Evolutionary conservation across 2,888 invertebrate genomes (phyloP), one percentile per base, ranked within the genome.

Genomic region (Drosophila sordidula): DNA sequence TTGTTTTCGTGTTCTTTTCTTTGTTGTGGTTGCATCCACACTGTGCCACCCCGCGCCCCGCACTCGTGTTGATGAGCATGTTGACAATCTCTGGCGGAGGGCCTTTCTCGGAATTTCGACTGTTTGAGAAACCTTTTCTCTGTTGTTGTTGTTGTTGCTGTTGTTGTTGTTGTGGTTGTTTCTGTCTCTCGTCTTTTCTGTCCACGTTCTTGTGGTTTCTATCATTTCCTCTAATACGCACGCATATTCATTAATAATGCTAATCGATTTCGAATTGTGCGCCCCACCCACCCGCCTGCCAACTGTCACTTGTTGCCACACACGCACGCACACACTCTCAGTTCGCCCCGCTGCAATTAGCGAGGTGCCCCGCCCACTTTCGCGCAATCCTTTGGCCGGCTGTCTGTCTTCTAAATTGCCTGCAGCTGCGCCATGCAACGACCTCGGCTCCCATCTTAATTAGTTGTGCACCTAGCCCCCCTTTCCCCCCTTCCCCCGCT

Each of bases 231-330:
- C 16, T 50, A 42, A 59, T 59, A 26, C 52, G 58, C 39, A 26
- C 39, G 56, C 57, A 71, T 82, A 79, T 81, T 76, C 88, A 87
- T 87, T 88, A 88, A 87, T 87, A 87, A 87, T 81, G 83, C 78
- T 85, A 72, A 85, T 80, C 80, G 80, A 67, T 80, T 45, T 70
- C 55, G 58, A 47, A 69, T 65, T 14, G 45, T 57, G 47, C 3
- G 22, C 22, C 25, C 52, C 39, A 39, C 18, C 29, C 55, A 26
- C 22, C 9, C n/a, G 26, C 38, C 38, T 29, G 32, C 52, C 39
- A 45, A 39, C 29, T 67, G 63, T 57, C 64, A 63, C 56, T 55
- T 55, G 52, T 55, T 49, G 34, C 62, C 62, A 55, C 47, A 45
- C 42, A 38, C 46, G 39, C 11, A 9, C 26, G n/a, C 26, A 1